Percentiles rank a stretch among this genome's conserved stretches.
Conservation (phyloP, 2,888 invertebrate species). For the Lordiphosa andalusiaca region DNA sequence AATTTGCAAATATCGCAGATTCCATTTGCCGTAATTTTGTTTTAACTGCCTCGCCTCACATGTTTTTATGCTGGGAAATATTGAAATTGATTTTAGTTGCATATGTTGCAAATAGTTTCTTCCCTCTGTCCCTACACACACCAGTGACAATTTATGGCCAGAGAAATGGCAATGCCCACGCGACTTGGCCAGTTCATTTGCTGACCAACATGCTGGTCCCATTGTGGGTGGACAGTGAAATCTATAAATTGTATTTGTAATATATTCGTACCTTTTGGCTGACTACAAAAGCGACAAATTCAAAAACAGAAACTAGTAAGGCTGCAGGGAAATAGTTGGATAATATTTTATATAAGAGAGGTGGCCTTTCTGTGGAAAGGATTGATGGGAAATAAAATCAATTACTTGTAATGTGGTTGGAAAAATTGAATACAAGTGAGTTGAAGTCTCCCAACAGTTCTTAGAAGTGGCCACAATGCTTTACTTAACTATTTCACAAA, state of each 20-base stretch:
- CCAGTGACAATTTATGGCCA: conserved; percentile 52
- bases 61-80: conserved; percentile 59
- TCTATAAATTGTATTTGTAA: conserved; percentile 7
- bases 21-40: conserved; percentile 48
- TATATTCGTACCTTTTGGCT: neutral
- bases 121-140: neutral
- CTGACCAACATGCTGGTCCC: conserved; percentile 12
- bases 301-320: conserved; percentile 15
- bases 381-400: conserved; percentile 20
- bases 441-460: no score
- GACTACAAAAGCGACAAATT: conserved; percentile 6
- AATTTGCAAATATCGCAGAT: conserved; percentile 49
- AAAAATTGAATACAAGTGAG: no score
- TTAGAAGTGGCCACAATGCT: no score
- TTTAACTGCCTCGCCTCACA: conserved; percentile 27
- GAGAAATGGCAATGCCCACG: conserved; percentile 11
- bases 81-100: conserved; percentile 68
- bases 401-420: neutral
- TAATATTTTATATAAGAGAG: conserved; percentile 21
- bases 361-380: neutral
- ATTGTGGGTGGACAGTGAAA: conserved; percentile 3
- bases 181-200: conserved; percentile 25
- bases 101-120: conserved; percentile 53
- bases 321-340: conserved; percentile 16
- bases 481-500: no score